A percentile compares a stretch with the other conserved stretches of the same genome.
phyloP scores from a whole-genome alignment of 2,888 invertebrate species.

The Steinernema carpocapsae region DNA sequence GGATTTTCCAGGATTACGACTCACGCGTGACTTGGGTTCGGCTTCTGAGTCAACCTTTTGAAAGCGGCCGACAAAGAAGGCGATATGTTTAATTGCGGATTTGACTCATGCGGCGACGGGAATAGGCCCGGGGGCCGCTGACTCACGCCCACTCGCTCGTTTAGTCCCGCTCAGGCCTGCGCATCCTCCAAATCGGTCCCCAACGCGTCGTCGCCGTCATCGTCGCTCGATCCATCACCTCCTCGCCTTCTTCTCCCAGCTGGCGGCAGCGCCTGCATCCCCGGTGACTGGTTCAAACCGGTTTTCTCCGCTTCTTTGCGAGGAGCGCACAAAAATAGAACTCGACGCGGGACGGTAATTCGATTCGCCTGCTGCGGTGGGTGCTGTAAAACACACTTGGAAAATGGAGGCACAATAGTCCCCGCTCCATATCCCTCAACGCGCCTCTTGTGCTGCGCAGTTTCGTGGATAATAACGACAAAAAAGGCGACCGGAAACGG shows the following conservation, averaged over 20 bases:
- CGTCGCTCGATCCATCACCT: neutral
- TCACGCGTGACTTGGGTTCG: slow-evolving; percentile 1
- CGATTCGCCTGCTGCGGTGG: slow-evolving; percentile 1
- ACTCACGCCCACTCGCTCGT: neutral
- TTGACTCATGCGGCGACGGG: slow-evolving; percentile 9
- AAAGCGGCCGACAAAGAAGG: slow-evolving; percentile 3
- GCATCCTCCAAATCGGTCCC: slow-evolving; percentile 24
- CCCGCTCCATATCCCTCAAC: neutral
- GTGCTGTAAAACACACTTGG: slow-evolving; percentile 13
- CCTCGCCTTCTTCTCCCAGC: slow-evolving; percentile 2
- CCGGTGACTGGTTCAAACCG: slow-evolving; percentile 14
- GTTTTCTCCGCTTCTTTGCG: neutral
- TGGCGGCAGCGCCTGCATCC: neutral
- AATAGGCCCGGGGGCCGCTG: slow-evolving; percentile 8
- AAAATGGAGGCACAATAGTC: neutral
- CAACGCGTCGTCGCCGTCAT: slow-evolving; percentile 2
- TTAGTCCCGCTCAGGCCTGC: too few relatives aligned
- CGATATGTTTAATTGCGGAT: slow-evolving; percentile 4
- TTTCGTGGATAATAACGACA: neutral
- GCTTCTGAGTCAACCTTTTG: neutral
- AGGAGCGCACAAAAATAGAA: slow-evolving; percentile 27
- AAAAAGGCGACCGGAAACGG: neutral
- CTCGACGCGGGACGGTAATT: slow-evolving; percentile 23
- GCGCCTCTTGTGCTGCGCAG: neutral
- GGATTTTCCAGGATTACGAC: neutral